Conservation (phyloP, 2,797 vertebrate genomes). For the Rhyacichthys aspro region DNA sequence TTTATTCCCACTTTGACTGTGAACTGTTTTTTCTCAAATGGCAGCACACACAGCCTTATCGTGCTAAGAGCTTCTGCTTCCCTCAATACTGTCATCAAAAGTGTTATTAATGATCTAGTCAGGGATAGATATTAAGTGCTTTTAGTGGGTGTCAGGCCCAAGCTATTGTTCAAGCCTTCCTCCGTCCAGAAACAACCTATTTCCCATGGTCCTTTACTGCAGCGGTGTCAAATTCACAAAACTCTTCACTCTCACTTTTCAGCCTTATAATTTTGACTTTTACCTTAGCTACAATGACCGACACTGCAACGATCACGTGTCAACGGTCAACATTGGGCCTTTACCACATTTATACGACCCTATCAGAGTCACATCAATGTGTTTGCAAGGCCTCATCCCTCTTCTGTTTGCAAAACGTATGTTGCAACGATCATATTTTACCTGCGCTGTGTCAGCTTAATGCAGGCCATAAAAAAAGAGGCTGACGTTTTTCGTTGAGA, state of each 20-base stretch:
- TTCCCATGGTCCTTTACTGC: too few relatives aligned
- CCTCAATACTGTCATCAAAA: background rate
- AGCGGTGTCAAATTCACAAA: too few relatives aligned
- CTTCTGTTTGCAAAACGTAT: constrained; percentile 2
- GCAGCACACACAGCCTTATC: constrained; percentile 27
- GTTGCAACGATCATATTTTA: constrained; percentile 8
- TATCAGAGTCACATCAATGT: background rate
- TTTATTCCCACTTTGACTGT: constrained; percentile 27
- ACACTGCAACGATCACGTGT: too few relatives aligned
- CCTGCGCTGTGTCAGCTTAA: constrained; percentile 18
- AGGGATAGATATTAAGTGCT: background rate
- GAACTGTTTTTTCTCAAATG: constrained; percentile 45
- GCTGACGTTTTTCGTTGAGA: constrained; percentile 31
- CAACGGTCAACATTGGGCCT: too few relatives aligned
- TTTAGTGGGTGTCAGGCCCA: background rate
- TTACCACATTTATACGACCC: background rate
- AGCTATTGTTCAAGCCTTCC: background rate
- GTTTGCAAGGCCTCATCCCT: background rate
- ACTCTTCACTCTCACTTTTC: too few relatives aligned
- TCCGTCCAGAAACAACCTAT: background rate
- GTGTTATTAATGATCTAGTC: background rate
- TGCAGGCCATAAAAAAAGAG: constrained; percentile 21
- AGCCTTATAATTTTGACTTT: too few relatives aligned
- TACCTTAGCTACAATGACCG: too few relatives aligned
- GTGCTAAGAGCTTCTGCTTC: constrained; percentile 9